Percentiles rank a stretch among this genome's conserved stretches.
Conservation (phyloP, 2,113 vertebrate genomes). For the Pionites leucogaster region DNA sequence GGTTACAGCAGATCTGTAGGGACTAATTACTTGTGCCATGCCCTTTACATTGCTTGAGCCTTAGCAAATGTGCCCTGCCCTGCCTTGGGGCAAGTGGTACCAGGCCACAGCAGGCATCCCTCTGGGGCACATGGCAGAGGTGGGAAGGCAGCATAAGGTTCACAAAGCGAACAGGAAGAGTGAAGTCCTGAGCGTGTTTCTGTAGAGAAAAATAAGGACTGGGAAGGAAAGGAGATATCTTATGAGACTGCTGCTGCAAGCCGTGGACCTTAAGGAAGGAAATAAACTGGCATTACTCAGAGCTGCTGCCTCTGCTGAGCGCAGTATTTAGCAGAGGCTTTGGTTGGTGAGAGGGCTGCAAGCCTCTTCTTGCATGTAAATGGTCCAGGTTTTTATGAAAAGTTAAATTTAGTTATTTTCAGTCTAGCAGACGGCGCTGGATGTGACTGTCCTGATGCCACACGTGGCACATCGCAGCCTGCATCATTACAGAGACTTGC, state of each 20-base stretch:
- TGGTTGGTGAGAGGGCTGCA: background rate
- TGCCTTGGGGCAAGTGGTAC: background rate
- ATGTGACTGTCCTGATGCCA: background rate
- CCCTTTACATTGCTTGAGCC: background rate
- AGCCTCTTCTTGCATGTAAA: background rate
- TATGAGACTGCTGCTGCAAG: background rate
- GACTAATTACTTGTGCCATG: background rate
- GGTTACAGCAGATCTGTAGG: background rate
- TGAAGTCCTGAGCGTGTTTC: background rate
- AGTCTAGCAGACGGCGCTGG: background rate
- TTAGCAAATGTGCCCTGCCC: background rate
- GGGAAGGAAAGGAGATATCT: background rate
- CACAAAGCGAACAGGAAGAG: rapidly evolving
- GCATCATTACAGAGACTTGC: background rate
- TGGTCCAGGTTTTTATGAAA: background rate
- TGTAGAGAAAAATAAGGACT: background rate
- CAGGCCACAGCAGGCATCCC: background rate
- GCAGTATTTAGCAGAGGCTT: background rate
- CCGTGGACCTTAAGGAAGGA: background rate
- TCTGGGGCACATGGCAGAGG: background rate
- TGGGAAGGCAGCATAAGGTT: background rate
- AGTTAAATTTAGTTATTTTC: background rate
- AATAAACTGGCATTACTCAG: background rate
- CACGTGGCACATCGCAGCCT: background rate
- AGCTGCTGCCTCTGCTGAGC: background rate